These are phyloP conservation scores for Aphidius ervi DNA, from an alignment of 1,140 invertebrate species.

Conservation along the genomic window DNA sequence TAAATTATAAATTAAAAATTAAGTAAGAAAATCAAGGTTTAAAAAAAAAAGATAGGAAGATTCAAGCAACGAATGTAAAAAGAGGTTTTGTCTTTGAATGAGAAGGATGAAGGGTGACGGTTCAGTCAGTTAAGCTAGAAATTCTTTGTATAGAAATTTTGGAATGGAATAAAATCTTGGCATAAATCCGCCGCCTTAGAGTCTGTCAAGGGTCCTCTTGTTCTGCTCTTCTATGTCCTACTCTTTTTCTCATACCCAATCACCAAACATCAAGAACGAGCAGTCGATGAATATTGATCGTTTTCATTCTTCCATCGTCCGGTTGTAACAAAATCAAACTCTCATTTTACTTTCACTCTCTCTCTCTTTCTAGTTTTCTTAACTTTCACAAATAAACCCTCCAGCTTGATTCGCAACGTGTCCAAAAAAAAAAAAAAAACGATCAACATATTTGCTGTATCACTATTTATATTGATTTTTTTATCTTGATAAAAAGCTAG, in stretches of 20 bases:
- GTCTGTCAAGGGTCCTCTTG: constrained; percentile 21
- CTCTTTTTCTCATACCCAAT: constrained; percentile 26
- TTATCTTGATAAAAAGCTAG: constrained; percentile 49
- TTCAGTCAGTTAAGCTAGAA: not conserved
- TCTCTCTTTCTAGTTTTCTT: constrained; percentile 15
- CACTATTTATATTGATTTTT: constrained; percentile 38
- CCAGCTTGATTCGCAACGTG: not conserved
- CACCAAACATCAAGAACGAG: constrained; percentile 23
- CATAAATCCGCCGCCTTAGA: constrained; percentile 44
- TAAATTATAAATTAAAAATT: no score
- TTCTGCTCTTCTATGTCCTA: constrained; percentile 16
- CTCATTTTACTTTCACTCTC: constrained; percentile 19
- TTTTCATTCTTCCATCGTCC: constrained; percentile 34
- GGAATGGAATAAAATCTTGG: constrained; percentile 48
- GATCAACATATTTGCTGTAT: not conserved
- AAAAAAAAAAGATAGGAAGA: constrained; percentile 1
- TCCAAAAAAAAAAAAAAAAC: constrained; percentile 4
- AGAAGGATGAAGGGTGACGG: not conserved
- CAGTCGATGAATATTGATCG: constrained; percentile 53
- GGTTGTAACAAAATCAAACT: constrained; percentile 12
- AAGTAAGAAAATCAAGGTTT: no score
- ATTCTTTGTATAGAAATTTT: constrained; percentile 17
- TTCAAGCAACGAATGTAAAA: not conserved
- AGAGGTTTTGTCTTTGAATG: constrained; percentile 5
- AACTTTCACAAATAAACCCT: constrained; percentile 7